Evolutionary conservation across 2,797 vertebrate genomes (phyloP), one percentile per base, ranked within the genome.

Genomic region (Enteromius viviparus): DNA sequence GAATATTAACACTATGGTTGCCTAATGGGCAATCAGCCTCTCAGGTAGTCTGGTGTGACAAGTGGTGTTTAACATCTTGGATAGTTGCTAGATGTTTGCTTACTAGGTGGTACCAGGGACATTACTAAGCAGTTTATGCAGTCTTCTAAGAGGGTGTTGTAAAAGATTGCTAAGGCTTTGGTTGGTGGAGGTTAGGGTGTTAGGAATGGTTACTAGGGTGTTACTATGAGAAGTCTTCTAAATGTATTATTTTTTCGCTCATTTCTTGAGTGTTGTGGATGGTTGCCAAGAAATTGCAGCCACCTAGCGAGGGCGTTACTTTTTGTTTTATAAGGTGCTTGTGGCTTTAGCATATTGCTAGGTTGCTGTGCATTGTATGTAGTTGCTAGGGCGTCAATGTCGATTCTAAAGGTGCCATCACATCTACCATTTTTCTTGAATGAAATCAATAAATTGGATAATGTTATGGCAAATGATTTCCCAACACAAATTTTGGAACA

Each of bases 21-120:
- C 71, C 69, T 85, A 79, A 87, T 86, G 74, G 75, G 58, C 80
- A 83, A 58, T 71, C 55, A 65, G 37, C 74, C 55, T 78, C 69
- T 80, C 26, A 80, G 79, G 55, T 51, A 65, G 42, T 78, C 32
- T 53, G 9, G 12, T 68, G 32, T 79, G 26, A 79, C 51, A 65
- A 37, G 14, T 62, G 10, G 11, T 51, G 23, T 51, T 74, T 45
- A 72, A 17, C 8, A 26, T 26, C 10, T 14, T 53, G 5, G 47
- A 19, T 34, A 29, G 15, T 51, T 51, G 26, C 17, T 51, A 37
- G 17, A 21, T 10, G 10, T 72, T 51, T 72, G 4, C 26, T 32
- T 64, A 32, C 26, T 51, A 3, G 45, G 45, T 72, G 47, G 70
- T 53, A 53, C 10, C 9, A 11, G 34, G 29, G 10, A 49, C 12